phyloP scores from a whole-genome alignment of 2,888 invertebrate genomes.

The Thalpophila matura region DNA sequence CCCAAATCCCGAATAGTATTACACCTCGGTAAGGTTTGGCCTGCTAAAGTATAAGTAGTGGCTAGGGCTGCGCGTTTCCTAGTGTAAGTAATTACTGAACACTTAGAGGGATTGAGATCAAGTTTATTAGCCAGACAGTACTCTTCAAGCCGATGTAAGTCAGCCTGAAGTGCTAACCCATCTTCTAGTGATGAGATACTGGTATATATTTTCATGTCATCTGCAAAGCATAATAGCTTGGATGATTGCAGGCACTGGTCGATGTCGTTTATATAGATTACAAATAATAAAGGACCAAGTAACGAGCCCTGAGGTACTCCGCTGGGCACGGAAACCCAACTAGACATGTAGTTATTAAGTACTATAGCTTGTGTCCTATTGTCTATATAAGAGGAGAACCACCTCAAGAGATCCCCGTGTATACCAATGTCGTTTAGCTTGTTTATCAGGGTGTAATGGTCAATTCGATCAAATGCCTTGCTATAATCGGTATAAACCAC shows the following conservation, averaged over 20 bases:
- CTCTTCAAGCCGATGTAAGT: background rate
- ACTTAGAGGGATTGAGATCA: background rate
- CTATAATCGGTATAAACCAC: slow-evolving; percentile 22
- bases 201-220: no score
- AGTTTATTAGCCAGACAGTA: background rate
- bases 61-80: background rate
- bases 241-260: no score
- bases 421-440: background rate
- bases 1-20: background rate
- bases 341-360: no score
- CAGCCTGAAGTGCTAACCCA: no score
- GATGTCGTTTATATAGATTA: no score
- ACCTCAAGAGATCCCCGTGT: background rate
- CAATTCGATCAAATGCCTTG: slow-evolving; percentile 20
- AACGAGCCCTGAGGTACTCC: no score
- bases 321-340: no score
- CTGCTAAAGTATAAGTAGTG: background rate
- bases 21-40: background rate
- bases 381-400: background rate
- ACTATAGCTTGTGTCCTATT: slow-evolving; percentile 2
- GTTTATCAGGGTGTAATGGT: background rate
- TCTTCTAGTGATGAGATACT: no score
- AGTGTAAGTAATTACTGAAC: background rate
- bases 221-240: no score
- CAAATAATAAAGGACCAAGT: no score